Conservation (phyloP, 2,888 invertebrate genomes). For the Agriotes lineatus region DNA sequence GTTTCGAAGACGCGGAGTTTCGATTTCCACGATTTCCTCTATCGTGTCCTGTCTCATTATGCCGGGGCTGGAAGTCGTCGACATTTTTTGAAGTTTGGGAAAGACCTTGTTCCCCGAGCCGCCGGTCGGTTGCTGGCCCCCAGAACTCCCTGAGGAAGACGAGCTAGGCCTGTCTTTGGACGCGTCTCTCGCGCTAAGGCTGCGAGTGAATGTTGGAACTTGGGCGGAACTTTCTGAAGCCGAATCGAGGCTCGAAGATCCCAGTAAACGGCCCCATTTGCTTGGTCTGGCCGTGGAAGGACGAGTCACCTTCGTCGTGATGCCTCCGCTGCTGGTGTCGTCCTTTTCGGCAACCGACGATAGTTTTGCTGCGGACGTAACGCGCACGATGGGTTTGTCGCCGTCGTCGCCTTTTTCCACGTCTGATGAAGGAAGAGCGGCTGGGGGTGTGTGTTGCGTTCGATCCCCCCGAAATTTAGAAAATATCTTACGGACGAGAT, state of each 20-base stretch:
- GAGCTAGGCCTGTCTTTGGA: constrained; percentile 65
- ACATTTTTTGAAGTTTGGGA: constrained; percentile 78
- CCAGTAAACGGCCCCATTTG: constrained; percentile 87
- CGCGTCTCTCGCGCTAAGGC: constrained; percentile 70
- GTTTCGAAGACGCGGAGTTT: constrained; percentile 58
- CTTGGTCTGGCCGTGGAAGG: constrained; percentile 71
- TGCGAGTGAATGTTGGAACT: constrained; percentile 68
- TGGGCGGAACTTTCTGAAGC: constrained; percentile 73
- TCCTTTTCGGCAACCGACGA: constrained; percentile 69
- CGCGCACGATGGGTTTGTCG: constrained; percentile 65
- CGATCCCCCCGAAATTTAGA: constrained; percentile 91
- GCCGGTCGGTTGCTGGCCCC: constrained; percentile 56
- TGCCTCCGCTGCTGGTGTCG: constrained; percentile 62
- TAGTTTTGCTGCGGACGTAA: constrained; percentile 69
- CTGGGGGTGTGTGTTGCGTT: constrained; percentile 65
- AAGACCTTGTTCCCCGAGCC: constrained; percentile 74
- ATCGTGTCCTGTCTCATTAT: constrained; percentile 82
- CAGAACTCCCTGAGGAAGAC: constrained; percentile 63
- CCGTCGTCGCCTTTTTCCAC: constrained; percentile 74
- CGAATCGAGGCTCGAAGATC: constrained; percentile 83
- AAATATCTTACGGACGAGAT: constrained; percentile 97
- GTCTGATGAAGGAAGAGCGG: constrained; percentile 68
- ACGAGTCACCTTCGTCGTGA: constrained; percentile 64
- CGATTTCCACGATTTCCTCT: constrained; percentile 73
- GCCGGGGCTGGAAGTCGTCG: constrained; percentile 66